phyloP scores from a whole-genome alignment of 2,797 vertebrate species.

The Momotus momota region DNA sequence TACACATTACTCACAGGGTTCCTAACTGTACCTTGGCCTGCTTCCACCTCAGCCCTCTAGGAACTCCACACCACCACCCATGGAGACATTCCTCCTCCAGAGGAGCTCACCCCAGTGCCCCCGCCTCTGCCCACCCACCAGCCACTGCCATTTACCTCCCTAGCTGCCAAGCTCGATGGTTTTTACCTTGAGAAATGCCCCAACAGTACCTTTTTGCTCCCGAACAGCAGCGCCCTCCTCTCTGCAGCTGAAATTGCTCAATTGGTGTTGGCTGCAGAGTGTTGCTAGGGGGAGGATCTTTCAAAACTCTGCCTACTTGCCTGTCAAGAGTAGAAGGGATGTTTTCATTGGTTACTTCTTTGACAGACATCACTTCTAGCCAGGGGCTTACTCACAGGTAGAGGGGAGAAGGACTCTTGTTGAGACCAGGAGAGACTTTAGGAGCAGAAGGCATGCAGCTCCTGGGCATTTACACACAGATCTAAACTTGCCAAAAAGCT shows the following conservation, averaged over 20 bases:
- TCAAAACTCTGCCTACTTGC: conserved; percentile 78
- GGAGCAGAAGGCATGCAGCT: background rate
- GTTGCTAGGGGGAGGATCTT: conserved; percentile 71
- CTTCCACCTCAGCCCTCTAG: background rate
- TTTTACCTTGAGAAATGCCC: background rate
- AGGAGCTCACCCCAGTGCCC: background rate
- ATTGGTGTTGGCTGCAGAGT: conserved; percentile 66
- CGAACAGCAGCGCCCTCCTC: conserved; percentile 74
- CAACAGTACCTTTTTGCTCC: conserved; percentile 73
- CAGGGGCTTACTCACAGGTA: background rate
- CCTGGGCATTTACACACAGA: background rate
- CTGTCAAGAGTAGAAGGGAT: conserved; percentile 53
- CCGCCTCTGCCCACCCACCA: background rate
- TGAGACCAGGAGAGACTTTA: background rate
- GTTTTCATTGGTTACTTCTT: conserved; percentile 4
- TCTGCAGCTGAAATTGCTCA: conserved; percentile 76
- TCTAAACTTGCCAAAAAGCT: background rate
- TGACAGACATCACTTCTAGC: background rate
- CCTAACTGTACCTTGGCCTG: background rate
- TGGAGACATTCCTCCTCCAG: background rate
- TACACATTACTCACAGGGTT: background rate
- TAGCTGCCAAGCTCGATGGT: background rate
- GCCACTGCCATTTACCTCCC: background rate
- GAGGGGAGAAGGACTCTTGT: background rate
- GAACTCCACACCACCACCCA: background rate